A percentile compares a stretch with the other conserved stretches of the same genome.
Conservation (phyloP, 2,888 invertebrate genomes). For the Lutraria lutraria region DNA sequence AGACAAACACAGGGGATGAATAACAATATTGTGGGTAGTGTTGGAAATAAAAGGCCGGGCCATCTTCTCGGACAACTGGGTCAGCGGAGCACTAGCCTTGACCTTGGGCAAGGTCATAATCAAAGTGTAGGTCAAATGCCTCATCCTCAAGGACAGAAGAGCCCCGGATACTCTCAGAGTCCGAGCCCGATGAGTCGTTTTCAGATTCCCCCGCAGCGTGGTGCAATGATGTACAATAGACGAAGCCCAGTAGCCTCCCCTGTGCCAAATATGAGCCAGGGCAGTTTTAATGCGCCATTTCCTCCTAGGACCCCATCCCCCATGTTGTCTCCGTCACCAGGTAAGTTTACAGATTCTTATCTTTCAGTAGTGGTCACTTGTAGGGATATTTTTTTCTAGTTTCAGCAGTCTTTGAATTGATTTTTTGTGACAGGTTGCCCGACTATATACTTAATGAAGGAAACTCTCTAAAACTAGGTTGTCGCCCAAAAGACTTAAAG, state of each 20-base stretch:
- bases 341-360: conserved; percentile 17
- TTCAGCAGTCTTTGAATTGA: too few species aligned
- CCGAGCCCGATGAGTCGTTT: conserved; percentile 65
- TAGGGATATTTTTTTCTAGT: too few species aligned
- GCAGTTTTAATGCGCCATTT: conserved; percentile 66
- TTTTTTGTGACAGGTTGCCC: too few species aligned
- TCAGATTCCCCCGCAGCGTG: conserved; percentile 70
- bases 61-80: conserved; percentile 68
- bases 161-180: conserved; percentile 73
- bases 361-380: too few species aligned
- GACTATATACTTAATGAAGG: too few species aligned
- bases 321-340: conserved; percentile 69
- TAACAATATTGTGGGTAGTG: not conserved
- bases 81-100: conserved; percentile 71
- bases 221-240: conserved; percentile 70
- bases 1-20: conserved; percentile 8
- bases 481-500: too few species aligned
- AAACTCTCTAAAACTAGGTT: too few species aligned
- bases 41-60: conserved; percentile 54
- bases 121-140: conserved; percentile 39
- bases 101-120: conserved; percentile 65
- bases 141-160: conserved; percentile 71
- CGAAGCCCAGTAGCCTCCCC: conserved; percentile 76
- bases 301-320: conserved; percentile 70
- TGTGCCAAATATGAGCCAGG: conserved; percentile 58